phyloP scores from a whole-genome alignment of 1,140 invertebrate species.

The Apis cerana region DNA sequence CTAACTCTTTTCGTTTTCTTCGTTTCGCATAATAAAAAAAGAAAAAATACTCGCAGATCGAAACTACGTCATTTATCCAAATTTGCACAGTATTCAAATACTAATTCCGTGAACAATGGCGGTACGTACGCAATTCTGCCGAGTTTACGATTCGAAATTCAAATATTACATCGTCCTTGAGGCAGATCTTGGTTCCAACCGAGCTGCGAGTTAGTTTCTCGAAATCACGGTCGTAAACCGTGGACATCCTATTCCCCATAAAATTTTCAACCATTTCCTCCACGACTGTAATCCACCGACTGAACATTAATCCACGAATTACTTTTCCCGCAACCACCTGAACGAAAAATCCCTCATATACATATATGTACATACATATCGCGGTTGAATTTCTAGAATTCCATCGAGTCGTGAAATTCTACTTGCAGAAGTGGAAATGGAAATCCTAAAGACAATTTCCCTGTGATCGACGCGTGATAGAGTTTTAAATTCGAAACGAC shows the following conservation, averaged over 20 bases:
- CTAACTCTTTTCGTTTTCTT: no score
- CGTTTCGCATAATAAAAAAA: no score
- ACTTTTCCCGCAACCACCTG: not conserved
- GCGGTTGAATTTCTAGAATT: not conserved
- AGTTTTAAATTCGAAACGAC: not conserved
- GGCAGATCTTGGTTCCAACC: not conserved
- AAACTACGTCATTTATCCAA: no score
- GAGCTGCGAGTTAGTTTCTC: not conserved
- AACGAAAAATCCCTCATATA: not conserved
- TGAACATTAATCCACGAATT: conserved; percentile 12
- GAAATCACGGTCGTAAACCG: conserved; percentile 23
- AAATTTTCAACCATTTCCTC: conserved; percentile 22
- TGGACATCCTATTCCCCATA: conserved; percentile 3
- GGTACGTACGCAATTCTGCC: not conserved
- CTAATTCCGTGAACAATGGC: no score
- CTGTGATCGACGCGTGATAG: not conserved
- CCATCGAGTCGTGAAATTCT: not conserved
- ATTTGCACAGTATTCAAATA: no score
- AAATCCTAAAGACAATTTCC: not conserved
- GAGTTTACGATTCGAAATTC: conserved; percentile 4
- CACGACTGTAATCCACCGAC: not conserved
- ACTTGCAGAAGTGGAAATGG: not conserved
- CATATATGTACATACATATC: no score
- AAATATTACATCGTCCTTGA: not conserved
- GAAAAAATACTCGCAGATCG: no score